Base-by-base conservation (phyloP, 2,113 vertebrate species). In the Acanthochromis polyacanthus region DNA sequence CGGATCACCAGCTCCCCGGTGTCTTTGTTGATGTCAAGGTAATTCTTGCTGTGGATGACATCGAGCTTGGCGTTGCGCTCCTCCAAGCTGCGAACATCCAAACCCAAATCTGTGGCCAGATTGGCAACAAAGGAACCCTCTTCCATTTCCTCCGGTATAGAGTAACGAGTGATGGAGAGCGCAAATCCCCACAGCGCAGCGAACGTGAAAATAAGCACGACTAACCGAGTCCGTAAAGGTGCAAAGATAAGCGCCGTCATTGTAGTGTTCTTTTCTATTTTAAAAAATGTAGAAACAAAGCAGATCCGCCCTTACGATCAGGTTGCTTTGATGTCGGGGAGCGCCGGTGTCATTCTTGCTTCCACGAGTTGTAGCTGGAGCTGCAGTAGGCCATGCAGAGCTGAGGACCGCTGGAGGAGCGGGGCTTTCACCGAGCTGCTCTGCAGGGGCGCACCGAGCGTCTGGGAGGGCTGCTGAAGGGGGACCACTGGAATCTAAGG, bases 101-200 rank as follows among this genome's bases (percentile, higher is more conserved):
- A 80, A 78, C 90, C 92, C 82, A 95, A 67, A 92, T 95, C 95
- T 12, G 91, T 87, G 19, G 94, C 94, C 58, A 95, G 86, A 71
- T 95, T 95, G 48, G 95, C 93, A 56, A 95, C 91, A 91, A 95
- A 90, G 57, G 94, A 93, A 28, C 95, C 94, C 66, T 89, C 93
- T 72, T 94, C 89, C 88, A 94, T 94, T 84, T 95, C 95, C 82
- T 95, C 95, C 40, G 94, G 93, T 64, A 95, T 91, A 25, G 95
- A 95, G 89, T 95, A 95, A 9, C 94, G 93, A 20, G 87, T 93
- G 71, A 95, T 92, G 62, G 89, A 90, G 22, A 90, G 89, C 68
- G 87, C 88, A 16, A 69, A 78, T 57, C 87, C 85, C 90, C 93
- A 95, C n/a, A 94, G 70, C 23, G 87, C 83, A 17, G 46, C 14